Percentiles rank a stretch among this genome's conserved stretches.
phyloP scores from a whole-genome alignment of 2,888 invertebrate genomes.

The Papilio elwesi region DNA sequence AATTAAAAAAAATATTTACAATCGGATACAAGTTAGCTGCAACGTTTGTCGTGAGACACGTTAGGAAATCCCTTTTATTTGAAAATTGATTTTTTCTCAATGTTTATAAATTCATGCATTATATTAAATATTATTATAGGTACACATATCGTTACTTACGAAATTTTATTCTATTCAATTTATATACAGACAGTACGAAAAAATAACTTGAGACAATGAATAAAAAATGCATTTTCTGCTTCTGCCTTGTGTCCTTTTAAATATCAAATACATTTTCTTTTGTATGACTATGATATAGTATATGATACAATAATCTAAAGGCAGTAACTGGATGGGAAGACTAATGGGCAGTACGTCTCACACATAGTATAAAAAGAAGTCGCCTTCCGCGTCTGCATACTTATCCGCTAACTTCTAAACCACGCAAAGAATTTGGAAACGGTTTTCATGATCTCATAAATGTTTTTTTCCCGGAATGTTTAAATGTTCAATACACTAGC shows the following conservation, averaged over 20 bases:
- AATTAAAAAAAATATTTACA: constrained; percentile 26
- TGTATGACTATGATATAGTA: no score
- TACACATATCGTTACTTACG: background rate
- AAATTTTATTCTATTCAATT: constrained; percentile 24
- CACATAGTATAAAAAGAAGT: no score
- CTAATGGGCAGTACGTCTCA: constrained; percentile 45
- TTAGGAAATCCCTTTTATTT: no score
- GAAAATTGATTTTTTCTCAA: no score
- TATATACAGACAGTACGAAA: constrained; percentile 26
- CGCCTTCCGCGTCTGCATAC: no score
- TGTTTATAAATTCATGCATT: constrained; percentile 1
- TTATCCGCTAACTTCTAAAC: no score
- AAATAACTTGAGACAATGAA: background rate
- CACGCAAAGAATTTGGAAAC: no score
- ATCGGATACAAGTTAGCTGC: background rate
- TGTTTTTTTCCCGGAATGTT: constrained; percentile 3
- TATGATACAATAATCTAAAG: background rate
- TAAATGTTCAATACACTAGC: no score
- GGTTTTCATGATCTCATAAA: no score
- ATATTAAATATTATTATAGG: background rate
- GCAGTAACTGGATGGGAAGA: constrained; percentile 43
- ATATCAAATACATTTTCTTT: background rate
- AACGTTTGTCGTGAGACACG: background rate
- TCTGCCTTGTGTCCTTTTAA: background rate
- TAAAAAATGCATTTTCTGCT: background rate